Conservation (phyloP, 2,888 invertebrate genomes). For the Ophion costatus region DNA sequence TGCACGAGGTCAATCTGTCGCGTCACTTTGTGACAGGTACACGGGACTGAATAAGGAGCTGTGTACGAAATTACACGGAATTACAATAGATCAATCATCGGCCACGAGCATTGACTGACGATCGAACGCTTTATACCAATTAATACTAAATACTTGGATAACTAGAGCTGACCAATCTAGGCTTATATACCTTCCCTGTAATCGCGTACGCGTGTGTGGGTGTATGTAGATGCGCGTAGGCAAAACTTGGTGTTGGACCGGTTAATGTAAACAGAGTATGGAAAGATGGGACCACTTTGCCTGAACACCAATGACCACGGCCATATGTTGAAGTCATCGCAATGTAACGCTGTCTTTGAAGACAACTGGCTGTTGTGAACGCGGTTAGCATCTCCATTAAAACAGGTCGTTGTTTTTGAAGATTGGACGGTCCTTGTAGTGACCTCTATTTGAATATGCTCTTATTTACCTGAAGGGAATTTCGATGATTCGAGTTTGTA, state of each 20-base stretch:
- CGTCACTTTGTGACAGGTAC: neutral
- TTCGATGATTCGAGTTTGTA: neutral
- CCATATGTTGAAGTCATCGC: neutral
- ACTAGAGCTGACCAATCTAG: slow-evolving; percentile 74
- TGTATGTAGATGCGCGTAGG: neutral
- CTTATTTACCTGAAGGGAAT: neutral
- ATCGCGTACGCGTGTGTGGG: neutral
- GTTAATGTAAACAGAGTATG: slow-evolving; percentile 8
- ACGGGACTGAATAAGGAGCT: neutral
- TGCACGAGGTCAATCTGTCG: neutral
- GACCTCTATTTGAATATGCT: neutral
- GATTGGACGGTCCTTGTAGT: neutral
- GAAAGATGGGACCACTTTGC: neutral
- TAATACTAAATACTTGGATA: slow-evolving; percentile 76
- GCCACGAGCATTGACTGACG: slow-evolving; percentile 63
- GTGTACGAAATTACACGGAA: neutral
- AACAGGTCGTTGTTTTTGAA: neutral
- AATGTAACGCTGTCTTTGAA: neutral
- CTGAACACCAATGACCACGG: neutral
- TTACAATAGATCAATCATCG: slow-evolving; percentile 22
- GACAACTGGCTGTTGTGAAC: neutral
- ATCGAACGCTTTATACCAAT: slow-evolving; percentile 77
- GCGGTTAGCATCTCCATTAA: neutral
- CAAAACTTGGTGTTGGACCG: slow-evolving; percentile 13
- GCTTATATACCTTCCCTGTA: slow-evolving; percentile 48